Percentiles rank a stretch among this genome's conserved stretches.
phyloP scores from a whole-genome alignment of 2,797 vertebrate species.

The Callimico goeldii region DNA sequence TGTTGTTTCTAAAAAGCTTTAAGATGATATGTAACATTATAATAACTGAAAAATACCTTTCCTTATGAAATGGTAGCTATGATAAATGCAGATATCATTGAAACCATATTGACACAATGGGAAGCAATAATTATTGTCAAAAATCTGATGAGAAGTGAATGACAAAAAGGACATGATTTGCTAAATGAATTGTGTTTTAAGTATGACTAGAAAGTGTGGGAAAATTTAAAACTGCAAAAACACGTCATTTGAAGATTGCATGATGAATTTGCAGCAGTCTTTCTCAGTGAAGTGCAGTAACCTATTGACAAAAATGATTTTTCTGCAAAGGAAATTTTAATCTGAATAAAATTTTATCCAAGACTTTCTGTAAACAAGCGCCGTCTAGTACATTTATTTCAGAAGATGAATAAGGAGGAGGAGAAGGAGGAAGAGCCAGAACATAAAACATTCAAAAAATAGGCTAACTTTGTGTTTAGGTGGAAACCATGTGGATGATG shows the following conservation, averaged over 20 bases:
- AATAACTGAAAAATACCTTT: not conserved
- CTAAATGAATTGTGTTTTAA: not conserved
- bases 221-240: not conserved
- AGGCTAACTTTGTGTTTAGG: not conserved
- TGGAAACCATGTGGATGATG: too few species aligned
- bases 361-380: not conserved
- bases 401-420: not conserved
- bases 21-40: not conserved
- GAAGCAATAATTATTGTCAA: fast-evolving
- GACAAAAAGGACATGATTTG: not conserved
- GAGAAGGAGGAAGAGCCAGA: not conserved
- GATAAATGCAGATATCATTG: fast-evolving
- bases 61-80: fast-evolving
- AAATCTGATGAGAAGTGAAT: not conserved
- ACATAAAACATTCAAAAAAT: not conserved
- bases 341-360: not conserved
- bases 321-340: not conserved
- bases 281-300: not conserved
- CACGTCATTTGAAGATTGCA: not conserved
- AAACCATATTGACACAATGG: fast-evolving
- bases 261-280: not conserved
- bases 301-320: not conserved
- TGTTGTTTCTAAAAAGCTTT: not conserved
- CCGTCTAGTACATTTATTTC: not conserved
- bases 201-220: not conserved